Base-by-base conservation (phyloP, 1,140 invertebrate species). In the Akabosia matsudoensis region DNA sequence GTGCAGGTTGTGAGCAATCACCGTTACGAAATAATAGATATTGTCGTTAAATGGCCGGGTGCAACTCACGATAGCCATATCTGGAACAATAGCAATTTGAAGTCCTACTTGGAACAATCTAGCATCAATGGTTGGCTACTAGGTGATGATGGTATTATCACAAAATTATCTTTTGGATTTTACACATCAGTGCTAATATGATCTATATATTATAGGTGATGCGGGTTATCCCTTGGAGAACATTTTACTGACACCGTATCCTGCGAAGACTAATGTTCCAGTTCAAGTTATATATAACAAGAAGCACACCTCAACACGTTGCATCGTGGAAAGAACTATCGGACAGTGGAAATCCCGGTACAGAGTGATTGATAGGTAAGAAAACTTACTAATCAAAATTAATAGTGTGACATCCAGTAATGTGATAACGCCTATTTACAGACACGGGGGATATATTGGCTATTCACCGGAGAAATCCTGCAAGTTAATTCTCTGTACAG, bases 1-100 rank as follows among this genome's bases (percentile, higher is more conserved):
- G 84, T 86, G 0, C 85, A 87, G 83, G 81, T 78, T 28, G 81
- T 86, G 7, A 83, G 82, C 75, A 81, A 85, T 82, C 75, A 81
- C 4, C 70, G 84, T 14, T 75, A 84, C 1, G 75, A 51, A 74
- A 83, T 87, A 10, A 77, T 80, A 67, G 83, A 86, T 70, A 76
- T 84, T 56, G 84, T 85, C 18, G 80, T 81, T 61, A 76, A 83
- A 28, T 85, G 83, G 83, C 84, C 83, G 2, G 84, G 84, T 18
- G 80, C 78, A 51, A 76, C 74, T n/a, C 84, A 85, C 74, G 85
- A 85, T 75, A 73, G 70, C 22, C 75, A 51, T 54, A 79, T 79
- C 33, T 77, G 75, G 76, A 31, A 22, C 22, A 30, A 71, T 28
- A 51, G 33, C 22, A 33, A 28, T n/a, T 7, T 70, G 16, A 0